Percentiles rank a stretch among this genome's conserved stretches.
Evolutionary conservation across 2,797 vertebrate genomes (phyloP).

Genomic region (Gorsachius magnificus): DNA sequence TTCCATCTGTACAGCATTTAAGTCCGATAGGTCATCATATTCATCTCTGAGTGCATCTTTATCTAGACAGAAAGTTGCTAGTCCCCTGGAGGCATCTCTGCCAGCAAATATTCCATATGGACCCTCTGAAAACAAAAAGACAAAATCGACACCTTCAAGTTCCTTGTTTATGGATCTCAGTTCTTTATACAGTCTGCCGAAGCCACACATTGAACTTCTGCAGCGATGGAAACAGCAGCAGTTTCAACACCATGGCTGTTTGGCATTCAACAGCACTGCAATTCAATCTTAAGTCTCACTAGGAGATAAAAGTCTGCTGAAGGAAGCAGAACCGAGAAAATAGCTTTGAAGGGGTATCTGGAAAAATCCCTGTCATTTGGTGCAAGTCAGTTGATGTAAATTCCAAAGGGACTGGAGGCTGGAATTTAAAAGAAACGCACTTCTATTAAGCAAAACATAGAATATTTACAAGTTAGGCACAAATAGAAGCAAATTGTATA

Average conservation of each 20-base stretch:
- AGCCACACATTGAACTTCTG: neutral
- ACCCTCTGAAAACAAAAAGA: slow-evolving; percentile 83
- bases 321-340: slow-evolving; percentile 25
- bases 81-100: slow-evolving; percentile 94
- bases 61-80: slow-evolving; percentile 98
- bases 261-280: neutral
- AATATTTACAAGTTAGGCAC: neutral
- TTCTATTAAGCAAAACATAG: slow-evolving; percentile 12
- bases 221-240: neutral
- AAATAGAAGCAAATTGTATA: neutral
- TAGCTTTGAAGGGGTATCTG: neutral
- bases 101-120: slow-evolving; percentile 98
- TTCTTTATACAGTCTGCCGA: neutral
- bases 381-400: neutral
- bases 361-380: slow-evolving; percentile 30
- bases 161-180: neutral
- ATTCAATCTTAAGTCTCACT: neutral
- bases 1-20: slow-evolving; percentile 98
- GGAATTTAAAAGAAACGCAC: slow-evolving; percentile 29
- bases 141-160: slow-evolving; percentile 40
- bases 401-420: slow-evolving; percentile 36
- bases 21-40: slow-evolving; percentile 96
- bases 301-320: slow-evolving; percentile 6
- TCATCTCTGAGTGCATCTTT: slow-evolving; percentile 94
- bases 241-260: neutral